phyloP scores from a whole-genome alignment of 2,113 vertebrate genomes.

The Procavia capensis region DNA sequence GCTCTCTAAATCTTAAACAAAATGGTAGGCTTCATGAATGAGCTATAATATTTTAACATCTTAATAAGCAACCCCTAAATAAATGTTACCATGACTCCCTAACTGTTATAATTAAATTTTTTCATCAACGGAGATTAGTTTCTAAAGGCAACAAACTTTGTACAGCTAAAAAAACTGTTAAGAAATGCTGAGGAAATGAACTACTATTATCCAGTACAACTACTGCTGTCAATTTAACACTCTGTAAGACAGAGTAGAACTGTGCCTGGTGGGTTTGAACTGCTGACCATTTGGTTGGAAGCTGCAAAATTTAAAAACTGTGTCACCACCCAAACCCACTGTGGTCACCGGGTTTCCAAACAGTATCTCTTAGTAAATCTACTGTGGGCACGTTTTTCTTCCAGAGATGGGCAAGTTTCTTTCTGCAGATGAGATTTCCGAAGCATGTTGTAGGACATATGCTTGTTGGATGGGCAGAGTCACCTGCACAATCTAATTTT shows the following conservation, averaged over 20 bases:
- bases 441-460: fast-evolving
- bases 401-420: neutral
- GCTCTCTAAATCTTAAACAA: neutral
- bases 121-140: neutral
- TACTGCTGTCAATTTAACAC: no score
- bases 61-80: neutral
- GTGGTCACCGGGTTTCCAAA: no score
- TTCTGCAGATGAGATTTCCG: neutral
- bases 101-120: neutral
- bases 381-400: neutral
- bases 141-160: neutral
- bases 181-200: neutral
- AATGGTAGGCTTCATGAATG: neutral
- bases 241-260: no score
- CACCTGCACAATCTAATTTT: neutral
- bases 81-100: neutral
- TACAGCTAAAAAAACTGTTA: neutral
- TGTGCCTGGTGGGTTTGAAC: no score
- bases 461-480: neutral
- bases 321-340: no score
- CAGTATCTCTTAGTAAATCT: neutral
- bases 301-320: no score
- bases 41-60: neutral
- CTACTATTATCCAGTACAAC: no score
- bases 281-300: no score